Conservation (phyloP, 2,113 vertebrate genomes). For the Seriola dumerili region DNA sequence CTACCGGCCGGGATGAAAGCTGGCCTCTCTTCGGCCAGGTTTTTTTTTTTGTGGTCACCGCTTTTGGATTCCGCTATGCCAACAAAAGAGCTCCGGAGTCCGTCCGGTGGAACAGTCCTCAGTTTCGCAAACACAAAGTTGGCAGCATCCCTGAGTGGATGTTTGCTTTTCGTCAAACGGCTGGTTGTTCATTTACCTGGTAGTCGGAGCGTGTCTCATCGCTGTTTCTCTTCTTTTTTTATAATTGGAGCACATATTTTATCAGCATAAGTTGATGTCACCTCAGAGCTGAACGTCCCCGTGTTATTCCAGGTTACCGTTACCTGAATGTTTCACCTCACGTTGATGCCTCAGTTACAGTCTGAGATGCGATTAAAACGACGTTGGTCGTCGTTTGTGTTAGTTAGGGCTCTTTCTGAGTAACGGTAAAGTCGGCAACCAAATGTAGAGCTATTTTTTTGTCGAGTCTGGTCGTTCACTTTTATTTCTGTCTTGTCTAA, state of each 20-base stretch:
- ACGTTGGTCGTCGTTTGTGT: no score
- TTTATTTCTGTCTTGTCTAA: no score
- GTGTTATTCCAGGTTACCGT: neutral
- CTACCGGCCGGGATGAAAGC: neutral
- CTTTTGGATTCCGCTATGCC: constrained; percentile 18
- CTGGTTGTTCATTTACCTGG: constrained; percentile 41
- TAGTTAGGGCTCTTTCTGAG: neutral
- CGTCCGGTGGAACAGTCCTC: constrained; percentile 2
- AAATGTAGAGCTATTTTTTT: neutral
- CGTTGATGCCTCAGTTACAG: no score
- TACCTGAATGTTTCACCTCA: neutral
- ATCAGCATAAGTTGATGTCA: neutral
- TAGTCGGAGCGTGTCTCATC: neutral
- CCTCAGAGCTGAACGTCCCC: neutral
- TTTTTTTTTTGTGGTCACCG: neutral
- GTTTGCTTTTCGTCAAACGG: constrained; percentile 35
- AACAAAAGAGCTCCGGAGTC: constrained; percentile 26
- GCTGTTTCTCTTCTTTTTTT: neutral
- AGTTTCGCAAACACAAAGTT: constrained; percentile 66
- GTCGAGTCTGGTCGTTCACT: neutral
- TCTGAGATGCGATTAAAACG: no score
- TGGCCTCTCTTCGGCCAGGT: neutral
- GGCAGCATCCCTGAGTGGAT: constrained; percentile 38
- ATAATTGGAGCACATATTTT: neutral
- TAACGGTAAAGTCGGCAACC: neutral